Conservation (phyloP, 2,888 invertebrate genomes). For the Zeuzera pyrina region DNA sequence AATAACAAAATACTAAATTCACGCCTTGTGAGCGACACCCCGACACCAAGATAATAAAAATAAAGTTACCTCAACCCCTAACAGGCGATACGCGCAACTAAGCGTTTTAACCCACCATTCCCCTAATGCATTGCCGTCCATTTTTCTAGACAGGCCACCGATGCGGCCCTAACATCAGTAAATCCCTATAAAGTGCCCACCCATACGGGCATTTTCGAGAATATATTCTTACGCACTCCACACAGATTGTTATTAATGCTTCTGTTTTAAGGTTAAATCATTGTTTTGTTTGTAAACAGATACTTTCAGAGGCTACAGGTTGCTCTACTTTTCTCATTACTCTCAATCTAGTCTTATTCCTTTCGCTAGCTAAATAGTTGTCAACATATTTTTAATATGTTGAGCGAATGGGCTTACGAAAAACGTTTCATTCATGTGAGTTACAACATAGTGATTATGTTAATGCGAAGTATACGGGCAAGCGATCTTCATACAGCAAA, state of each 20-base stretch:
- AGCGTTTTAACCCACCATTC: slow-evolving; percentile 40
- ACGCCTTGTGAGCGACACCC: slow-evolving; percentile 8
- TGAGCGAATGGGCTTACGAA: no score
- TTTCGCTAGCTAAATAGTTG: no score
- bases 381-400: no score
- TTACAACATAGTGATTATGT: no score
- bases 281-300: slow-evolving; percentile 2
- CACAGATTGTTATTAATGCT: slow-evolving; percentile 15
- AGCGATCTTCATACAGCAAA: no score
- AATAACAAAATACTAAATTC: slow-evolving; percentile 6
- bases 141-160: slow-evolving; percentile 46
- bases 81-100: slow-evolving; percentile 27
- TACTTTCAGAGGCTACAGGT: background rate
- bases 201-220: slow-evolving; percentile 29
- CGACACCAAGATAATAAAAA: slow-evolving; percentile 22
- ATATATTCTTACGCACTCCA: slow-evolving; percentile 19
- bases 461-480: no score
- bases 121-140: slow-evolving; percentile 47
- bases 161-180: slow-evolving; percentile 46
- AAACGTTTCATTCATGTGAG: no score
- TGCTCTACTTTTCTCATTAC: no score
- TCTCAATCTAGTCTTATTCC: no score
- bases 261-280: slow-evolving; percentile 3
- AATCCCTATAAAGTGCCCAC: slow-evolving; percentile 45
- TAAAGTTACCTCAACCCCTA: slow-evolving; percentile 29